These are phyloP conservation scores for Apodemia mormo DNA, from an alignment of 2,888 invertebrate genomes.

Conservation along the genomic window DNA sequence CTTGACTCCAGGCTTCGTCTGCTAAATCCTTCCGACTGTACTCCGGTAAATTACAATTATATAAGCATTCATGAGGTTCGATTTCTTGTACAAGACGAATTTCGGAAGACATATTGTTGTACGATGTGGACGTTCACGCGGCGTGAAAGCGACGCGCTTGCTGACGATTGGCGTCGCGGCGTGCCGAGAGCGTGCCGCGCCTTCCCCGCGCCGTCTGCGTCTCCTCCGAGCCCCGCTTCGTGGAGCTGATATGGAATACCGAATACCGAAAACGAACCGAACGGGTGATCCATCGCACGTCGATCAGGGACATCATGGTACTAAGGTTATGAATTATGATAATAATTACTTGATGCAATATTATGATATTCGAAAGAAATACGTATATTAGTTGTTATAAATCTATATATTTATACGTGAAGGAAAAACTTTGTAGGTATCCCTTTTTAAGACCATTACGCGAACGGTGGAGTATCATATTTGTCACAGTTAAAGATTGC, in stretches of 20 bases:
- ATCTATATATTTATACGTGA: too few relatives aligned
- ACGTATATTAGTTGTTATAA: too few relatives aligned
- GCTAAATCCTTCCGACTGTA: slow-evolving; percentile 48
- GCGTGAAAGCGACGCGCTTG: not conserved
- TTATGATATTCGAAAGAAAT: too few relatives aligned
- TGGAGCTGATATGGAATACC: not conserved
- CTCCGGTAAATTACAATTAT: slow-evolving; percentile 46
- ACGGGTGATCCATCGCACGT: not conserved
- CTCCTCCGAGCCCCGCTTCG: not conserved
- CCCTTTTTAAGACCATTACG: too few relatives aligned
- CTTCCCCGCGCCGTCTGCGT: not conserved
- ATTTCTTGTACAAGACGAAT: slow-evolving; percentile 47
- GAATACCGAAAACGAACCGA: not conserved
- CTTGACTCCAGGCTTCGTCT: slow-evolving; percentile 46
- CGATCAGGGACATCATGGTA: not conserved
- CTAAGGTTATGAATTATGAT: too few relatives aligned
- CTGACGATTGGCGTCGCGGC: not conserved
- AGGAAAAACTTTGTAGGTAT: too few relatives aligned
- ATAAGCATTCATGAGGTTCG: slow-evolving; percentile 45
- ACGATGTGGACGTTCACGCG: not conserved
- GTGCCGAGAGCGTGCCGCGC: not conserved
- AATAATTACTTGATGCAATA: too few relatives aligned
- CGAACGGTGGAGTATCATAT: too few relatives aligned
- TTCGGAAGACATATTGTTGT: slow-evolving; percentile 44
- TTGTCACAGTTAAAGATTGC: too few relatives aligned